Evolutionary conservation across 1,140 invertebrate genomes (phyloP).

Genomic region (Drosophila tsacasi): DNA sequence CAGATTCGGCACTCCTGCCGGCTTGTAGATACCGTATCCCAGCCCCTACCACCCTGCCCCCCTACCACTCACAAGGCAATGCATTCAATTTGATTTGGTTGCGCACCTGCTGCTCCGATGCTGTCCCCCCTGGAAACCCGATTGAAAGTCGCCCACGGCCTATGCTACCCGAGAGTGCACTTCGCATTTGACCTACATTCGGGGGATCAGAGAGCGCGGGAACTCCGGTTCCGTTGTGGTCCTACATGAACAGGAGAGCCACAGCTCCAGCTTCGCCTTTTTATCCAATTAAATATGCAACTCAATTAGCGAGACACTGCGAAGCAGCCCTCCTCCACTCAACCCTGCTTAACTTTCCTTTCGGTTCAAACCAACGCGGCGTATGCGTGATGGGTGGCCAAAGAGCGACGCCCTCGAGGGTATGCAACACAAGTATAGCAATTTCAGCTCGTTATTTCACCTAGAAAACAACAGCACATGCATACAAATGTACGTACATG

Average conservation of each 20-base stretch:
- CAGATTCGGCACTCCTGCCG: constrained; percentile 25
- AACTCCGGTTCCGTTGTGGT: constrained; percentile 37
- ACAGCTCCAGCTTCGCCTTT: constrained; percentile 18
- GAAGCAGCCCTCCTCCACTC: background rate
- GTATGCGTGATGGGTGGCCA: constrained; percentile 52
- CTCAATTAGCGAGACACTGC: constrained; percentile 54
- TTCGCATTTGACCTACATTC: constrained; percentile 75
- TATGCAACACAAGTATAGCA: constrained; percentile 49
- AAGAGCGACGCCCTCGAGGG: constrained; percentile 39
- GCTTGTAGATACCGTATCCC: constrained; percentile 26
- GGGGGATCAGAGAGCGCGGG: constrained; percentile 29
- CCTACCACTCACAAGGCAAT: constrained; percentile 7
- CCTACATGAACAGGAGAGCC: constrained; percentile 33
- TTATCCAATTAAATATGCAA: constrained; percentile 60
- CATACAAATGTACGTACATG: background rate
- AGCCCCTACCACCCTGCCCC: constrained; percentile 10
- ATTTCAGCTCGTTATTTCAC: background rate
- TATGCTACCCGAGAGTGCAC: constrained; percentile 59
- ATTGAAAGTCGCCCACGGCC: constrained; percentile 71
- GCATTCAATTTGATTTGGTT: constrained; percentile 63
- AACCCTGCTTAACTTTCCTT: constrained; percentile 2
- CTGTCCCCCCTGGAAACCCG: constrained; percentile 60
- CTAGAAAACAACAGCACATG: background rate
- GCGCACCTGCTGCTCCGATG: constrained; percentile 57
- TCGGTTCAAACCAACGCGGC: constrained; percentile 23